Evolutionary conservation across 2,797 vertebrate species (phyloP).

Genomic region (Sus cebifrons): DNA sequence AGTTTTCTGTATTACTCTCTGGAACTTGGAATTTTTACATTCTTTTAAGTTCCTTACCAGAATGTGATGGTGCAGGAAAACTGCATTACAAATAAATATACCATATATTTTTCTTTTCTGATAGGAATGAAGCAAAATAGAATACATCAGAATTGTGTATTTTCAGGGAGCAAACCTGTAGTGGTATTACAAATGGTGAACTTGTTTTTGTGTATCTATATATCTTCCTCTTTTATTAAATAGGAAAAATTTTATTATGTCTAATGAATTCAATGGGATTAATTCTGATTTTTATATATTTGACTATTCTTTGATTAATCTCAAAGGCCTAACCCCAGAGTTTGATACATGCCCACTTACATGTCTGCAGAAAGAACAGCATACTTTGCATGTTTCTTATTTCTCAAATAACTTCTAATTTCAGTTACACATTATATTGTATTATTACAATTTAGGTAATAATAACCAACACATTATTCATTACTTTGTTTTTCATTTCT

Average conservation of each 20-base stretch:
- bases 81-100: conserved; percentile 8
- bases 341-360: neutral
- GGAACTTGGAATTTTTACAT: neutral
- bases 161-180: neutral
- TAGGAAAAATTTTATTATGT: neutral
- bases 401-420: conserved; percentile 35
- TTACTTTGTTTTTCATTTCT: neutral
- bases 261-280: conserved; percentile 43
- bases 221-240: conserved; percentile 9
- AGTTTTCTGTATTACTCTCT: neutral
- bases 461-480: neutral
- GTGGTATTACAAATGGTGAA: neutral
- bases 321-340: conserved; percentile 1
- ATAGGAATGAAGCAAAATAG: neutral
- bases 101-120: neutral
- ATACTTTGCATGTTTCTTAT: neutral
- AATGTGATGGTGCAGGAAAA: neutral
- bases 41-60: neutral
- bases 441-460: conserved; percentile 29
- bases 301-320: conserved; percentile 49
- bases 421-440: neutral
- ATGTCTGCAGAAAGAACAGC: conserved; percentile 38
- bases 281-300: conserved; percentile 48
- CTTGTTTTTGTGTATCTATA: neutral
- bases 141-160: conserved; percentile 1